Evolutionary conservation across 2,888 invertebrate genomes (phyloP), one percentile per base, ranked within the genome.

Genomic region (Melanophora roralis): DNA sequence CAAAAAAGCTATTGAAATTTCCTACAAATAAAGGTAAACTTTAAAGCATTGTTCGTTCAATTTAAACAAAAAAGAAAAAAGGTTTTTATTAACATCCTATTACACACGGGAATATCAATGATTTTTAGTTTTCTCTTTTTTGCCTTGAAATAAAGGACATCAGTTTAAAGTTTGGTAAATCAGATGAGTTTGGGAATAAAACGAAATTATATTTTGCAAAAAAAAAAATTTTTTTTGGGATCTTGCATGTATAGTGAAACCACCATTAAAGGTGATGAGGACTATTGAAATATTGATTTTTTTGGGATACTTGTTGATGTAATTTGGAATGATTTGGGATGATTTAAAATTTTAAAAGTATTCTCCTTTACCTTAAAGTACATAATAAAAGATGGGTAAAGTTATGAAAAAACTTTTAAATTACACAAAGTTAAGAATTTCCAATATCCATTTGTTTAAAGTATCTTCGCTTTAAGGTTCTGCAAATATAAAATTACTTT

Each of bases 11-110:
- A 51, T 65, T 65, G 51, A 23, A 53, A 36, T 60, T 23, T 64
- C 34, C 11, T 27, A 51, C 12, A 45, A 43, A 78, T n/a, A 78
- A 78, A 68, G 67, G 57, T 73, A 77, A 43, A 45, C 40, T 53
- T 53, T 49, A 32, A 43, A 27, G 19, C 21, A 57, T 12, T 38
- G 49, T 47, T 19, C 11, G 14, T 2, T 19, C 34, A 36, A 19
- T 34, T 9, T 40, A 69, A n/a, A n/a, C n/a, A n/a, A n/a, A n/a
- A 53, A 32, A 27, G 27, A 27, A 53, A 53, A 67, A 59, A 45
- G 32, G 23, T 21, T 68, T 40, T n/a, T 51, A 68, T 68, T 73
- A 62, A 68, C 72, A 68, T 62, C 14, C 40, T 40, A 55, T 49
- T 51, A 68, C 68, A 47, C 62, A 21, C 9, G 62, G 43, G 72